Evolutionary conservation across 2,797 vertebrate genomes (phyloP).

Genomic region (Sebastes oblongus): DNA sequence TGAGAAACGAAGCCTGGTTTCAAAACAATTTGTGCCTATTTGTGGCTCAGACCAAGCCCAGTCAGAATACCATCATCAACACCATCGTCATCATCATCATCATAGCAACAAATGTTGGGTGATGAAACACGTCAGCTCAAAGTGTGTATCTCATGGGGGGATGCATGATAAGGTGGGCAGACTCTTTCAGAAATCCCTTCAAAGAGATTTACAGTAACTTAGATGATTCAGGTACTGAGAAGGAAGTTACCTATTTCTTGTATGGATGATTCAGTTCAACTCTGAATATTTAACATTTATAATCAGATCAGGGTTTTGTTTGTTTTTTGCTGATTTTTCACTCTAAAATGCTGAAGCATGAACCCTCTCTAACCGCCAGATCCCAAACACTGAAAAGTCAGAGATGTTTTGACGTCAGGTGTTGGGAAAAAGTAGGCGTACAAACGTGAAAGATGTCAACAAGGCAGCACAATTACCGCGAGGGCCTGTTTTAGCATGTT

Average conservation of each 20-base stretch:
- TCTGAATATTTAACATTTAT: not conserved
- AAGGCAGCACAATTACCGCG: slow-evolving; percentile 22
- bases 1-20: slow-evolving; percentile 55
- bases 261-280: slow-evolving; percentile 1
- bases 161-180: not conserved
- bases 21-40: slow-evolving; percentile 64
- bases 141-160: not conserved
- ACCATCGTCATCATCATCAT: slow-evolving; percentile 31
- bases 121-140: slow-evolving; percentile 44
- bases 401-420: slow-evolving; percentile 8
- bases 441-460: slow-evolving; percentile 49
- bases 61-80: slow-evolving; percentile 55
- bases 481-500: slow-evolving; percentile 71
- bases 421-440: slow-evolving; percentile 45
- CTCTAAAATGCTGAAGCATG: not conserved
- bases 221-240: not conserved
- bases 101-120: slow-evolving; percentile 41
- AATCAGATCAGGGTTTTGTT: not conserved
- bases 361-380: not conserved
- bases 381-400: slow-evolving; percentile 3
- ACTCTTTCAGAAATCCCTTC: not conserved
- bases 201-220: slow-evolving; percentile 11
- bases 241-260: not conserved
- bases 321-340: not conserved
- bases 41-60: slow-evolving; percentile 53